Evolutionary conservation across 2,888 invertebrate genomes (phyloP).

Genomic region (Tupiocoris notatus): DNA sequence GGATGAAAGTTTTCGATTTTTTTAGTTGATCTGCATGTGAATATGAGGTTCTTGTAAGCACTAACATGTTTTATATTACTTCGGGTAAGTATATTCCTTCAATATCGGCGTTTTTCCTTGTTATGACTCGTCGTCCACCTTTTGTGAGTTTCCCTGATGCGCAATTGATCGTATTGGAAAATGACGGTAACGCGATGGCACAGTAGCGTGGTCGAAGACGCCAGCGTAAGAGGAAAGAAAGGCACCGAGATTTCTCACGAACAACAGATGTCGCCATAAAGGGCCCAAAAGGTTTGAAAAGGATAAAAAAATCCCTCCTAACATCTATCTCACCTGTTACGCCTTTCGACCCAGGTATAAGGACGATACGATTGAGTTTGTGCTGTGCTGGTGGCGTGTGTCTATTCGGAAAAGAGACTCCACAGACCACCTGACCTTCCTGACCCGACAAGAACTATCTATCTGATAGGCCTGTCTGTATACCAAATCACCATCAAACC

Average conservation of each 20-base stretch:
- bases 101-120: no score
- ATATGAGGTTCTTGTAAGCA: no score
- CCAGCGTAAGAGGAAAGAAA: neutral
- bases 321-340: slow-evolving; percentile 21
- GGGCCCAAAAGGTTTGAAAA: slow-evolving; percentile 9
- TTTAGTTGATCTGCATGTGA: no score
- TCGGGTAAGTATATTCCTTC: no score
- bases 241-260: neutral
- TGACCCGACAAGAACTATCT: neutral
- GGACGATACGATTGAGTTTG: neutral
- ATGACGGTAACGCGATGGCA: no score
- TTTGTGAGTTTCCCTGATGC: no score
- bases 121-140: no score
- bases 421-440: neutral
- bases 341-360: neutral
- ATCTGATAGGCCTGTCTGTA: no score
- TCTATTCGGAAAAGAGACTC: neutral
- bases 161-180: no score
- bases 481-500: neutral
- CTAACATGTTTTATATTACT: no score
- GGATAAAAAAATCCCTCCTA: slow-evolving; percentile 20
- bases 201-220: no score
- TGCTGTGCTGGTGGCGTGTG: neutral
- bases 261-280: slow-evolving; percentile 30
- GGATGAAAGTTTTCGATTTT: no score